phyloP scores from a whole-genome alignment of 2,888 invertebrate species.

The Pristionchus exspectatus region DNA sequence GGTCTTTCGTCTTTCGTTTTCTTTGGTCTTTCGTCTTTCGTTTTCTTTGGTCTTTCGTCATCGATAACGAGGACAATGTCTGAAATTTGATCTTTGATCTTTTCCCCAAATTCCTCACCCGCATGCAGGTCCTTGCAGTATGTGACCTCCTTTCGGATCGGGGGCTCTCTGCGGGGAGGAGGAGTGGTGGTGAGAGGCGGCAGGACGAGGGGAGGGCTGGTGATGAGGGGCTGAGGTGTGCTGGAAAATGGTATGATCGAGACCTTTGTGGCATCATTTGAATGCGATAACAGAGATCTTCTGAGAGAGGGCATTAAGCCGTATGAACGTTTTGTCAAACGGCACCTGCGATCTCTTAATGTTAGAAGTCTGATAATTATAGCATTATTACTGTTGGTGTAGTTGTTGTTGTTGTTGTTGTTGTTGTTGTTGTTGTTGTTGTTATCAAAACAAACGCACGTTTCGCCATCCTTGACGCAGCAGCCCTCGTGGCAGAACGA shows the following conservation, averaged over 20 bases:
- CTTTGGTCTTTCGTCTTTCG: too few species aligned
- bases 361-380: too few species aligned
- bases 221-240: too few species aligned
- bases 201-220: not conserved
- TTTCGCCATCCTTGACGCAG: not conserved
- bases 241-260: not conserved
- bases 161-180: not conserved
- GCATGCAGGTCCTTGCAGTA: slow-evolving; percentile 52
- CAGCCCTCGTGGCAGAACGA: slow-evolving; percentile 31
- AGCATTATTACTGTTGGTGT: too few species aligned
- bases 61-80: slow-evolving; percentile 52
- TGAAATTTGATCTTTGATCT: slow-evolving; percentile 25
- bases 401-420: too few species aligned
- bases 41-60: too few species aligned
- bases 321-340: too few species aligned
- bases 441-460: not conserved
- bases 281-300: too few species aligned
- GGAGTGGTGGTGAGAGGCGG: not conserved
- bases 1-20: too few species aligned
- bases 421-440: not conserved
- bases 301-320: too few species aligned
- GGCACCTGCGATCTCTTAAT: too few species aligned
- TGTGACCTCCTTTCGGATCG: not conserved
- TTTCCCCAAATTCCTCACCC: not conserved
- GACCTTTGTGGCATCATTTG: too few species aligned